A percentile compares a stretch with the other conserved stretches of the same genome.
Conservation (phyloP, 2,113 vertebrate genomes). For the Rhinogobius similis region DNA sequence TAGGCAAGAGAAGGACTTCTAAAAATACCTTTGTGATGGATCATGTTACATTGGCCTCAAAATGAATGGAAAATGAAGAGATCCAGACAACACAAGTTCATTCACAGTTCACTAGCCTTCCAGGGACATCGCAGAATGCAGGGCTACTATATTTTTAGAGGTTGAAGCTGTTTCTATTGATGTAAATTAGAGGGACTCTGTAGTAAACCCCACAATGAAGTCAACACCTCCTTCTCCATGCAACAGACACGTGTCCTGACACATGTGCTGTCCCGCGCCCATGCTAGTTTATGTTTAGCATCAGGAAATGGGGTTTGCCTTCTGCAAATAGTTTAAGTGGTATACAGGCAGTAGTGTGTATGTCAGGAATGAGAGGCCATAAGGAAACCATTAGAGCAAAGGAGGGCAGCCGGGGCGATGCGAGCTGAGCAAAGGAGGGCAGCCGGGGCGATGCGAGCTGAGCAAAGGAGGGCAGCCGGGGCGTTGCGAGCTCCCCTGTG, state of each 20-base stretch:
- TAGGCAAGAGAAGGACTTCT: slow-evolving; percentile 76
- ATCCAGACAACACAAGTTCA: slow-evolving; percentile 82
- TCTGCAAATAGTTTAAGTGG: slow-evolving; percentile 80
- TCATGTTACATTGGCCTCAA: slow-evolving; percentile 78
- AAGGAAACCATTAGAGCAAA: slow-evolving; percentile 83
- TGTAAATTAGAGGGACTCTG: background rate
- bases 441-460: slow-evolving; percentile 44
- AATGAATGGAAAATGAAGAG: slow-evolving; percentile 81
- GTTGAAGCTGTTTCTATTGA: background rate
- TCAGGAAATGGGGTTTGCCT: slow-evolving; percentile 75
- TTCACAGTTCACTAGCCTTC: slow-evolving; percentile 83
- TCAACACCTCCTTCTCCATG: background rate
- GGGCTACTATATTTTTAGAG: background rate
- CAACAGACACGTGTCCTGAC: slow-evolving; percentile 1
- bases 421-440: slow-evolving; percentile 66
- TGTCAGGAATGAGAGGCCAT: slow-evolving; percentile 77
- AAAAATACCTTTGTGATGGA: slow-evolving; percentile 82
- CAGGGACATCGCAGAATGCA: slow-evolving; percentile 71
- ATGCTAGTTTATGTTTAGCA: slow-evolving; percentile 70
- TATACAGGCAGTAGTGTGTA: slow-evolving; percentile 62
- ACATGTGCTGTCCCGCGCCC: slow-evolving; percentile 30
- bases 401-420: slow-evolving; percentile 64
- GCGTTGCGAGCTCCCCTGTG: slow-evolving; percentile 58
- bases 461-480: slow-evolving; percentile 68
- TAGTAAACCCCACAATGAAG: background rate